Percentiles rank a stretch among this genome's conserved stretches.
Conservation (phyloP, 92 coral and sea anemone species). For the Umimayanthus kanabou region DNA sequence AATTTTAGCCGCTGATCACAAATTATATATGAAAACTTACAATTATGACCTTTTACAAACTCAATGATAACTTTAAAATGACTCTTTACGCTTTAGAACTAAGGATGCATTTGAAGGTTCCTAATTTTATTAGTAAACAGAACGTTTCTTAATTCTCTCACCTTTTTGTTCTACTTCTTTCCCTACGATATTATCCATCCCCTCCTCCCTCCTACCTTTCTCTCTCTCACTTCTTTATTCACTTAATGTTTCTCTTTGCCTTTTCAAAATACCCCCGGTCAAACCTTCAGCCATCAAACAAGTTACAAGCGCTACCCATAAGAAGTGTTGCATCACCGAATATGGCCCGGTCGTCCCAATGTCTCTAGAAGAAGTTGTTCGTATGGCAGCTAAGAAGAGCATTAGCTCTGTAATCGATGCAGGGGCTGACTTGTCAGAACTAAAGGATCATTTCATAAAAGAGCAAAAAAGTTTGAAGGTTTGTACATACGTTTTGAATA, state of each 20-base stretch:
- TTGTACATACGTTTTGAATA: neutral
- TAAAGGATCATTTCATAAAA: slow-evolving; percentile 45
- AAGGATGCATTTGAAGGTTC: neutral
- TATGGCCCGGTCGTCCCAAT: slow-evolving; percentile 22
- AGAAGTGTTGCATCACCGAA: slow-evolving; percentile 50
- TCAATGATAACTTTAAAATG: neutral
- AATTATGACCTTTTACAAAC: neutral
- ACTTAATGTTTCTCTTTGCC: neutral
- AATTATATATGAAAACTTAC: neutral
- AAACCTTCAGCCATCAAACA: neutral
- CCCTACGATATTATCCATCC: too few relatives aligned
- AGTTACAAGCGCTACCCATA: slow-evolving; percentile 3
- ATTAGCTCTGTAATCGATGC: slow-evolving; percentile 63
- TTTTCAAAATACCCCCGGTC: neutral
- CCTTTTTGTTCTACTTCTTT: neutral
- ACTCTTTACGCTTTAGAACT: too few relatives aligned
- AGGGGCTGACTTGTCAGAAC: slow-evolving; percentile 53
- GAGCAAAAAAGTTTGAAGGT: slow-evolving; percentile 51
- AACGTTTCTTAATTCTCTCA: neutral
- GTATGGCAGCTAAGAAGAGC: slow-evolving; percentile 63
- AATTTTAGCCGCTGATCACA: slow-evolving; percentile 17
- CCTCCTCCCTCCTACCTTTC: too few relatives aligned
- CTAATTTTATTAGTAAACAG: neutral
- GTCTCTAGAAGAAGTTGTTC: slow-evolving; percentile 53
- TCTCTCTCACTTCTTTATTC: neutral